A percentile compares a stretch with the other conserved stretches of the same genome.
These are phyloP conservation scores for Hedya salicella DNA, from an alignment of 2,888 invertebrate genomes.

Conservation along the genomic window DNA sequence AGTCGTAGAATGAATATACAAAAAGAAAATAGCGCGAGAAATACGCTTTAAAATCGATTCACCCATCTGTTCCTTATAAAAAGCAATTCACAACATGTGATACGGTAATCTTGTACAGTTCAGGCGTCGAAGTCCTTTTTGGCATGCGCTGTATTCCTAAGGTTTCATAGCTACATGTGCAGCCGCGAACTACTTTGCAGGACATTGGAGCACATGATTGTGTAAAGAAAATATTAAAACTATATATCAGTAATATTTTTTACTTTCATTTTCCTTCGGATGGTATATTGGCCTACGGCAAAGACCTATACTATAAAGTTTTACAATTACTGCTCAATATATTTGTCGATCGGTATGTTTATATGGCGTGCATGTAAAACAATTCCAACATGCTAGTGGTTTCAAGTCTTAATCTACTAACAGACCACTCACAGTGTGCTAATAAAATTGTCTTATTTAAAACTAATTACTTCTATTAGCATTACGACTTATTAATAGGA, in stretches of 20 bases:
- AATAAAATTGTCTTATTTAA: slow-evolving; percentile 1
- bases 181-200: slow-evolving; percentile 47
- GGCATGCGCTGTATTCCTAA: slow-evolving; percentile 56
- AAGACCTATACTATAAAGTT: slow-evolving; percentile 42
- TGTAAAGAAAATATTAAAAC: not conserved
- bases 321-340: slow-evolving; percentile 29
- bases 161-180: slow-evolving; percentile 57
- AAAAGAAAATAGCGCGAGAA: too few relatives aligned
- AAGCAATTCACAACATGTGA: not conserved
- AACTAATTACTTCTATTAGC: not conserved
- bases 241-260: not conserved
- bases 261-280: slow-evolving; percentile 1
- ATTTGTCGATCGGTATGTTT: not conserved
- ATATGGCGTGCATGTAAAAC: not conserved
- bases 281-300: slow-evolving; percentile 45
- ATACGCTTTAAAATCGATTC: not conserved
- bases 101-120: not conserved
- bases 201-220: slow-evolving; percentile 2
- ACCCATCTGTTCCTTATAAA: not conserved
- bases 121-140: slow-evolving; percentile 10
- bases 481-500: not conserved
- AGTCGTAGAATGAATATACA: too few relatives aligned
- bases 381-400: not conserved
- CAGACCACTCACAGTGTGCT: not conserved
- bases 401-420: not conserved